Base-by-base conservation (phyloP, 2,113 vertebrate species). In the Embiotoca jacksoni region DNA sequence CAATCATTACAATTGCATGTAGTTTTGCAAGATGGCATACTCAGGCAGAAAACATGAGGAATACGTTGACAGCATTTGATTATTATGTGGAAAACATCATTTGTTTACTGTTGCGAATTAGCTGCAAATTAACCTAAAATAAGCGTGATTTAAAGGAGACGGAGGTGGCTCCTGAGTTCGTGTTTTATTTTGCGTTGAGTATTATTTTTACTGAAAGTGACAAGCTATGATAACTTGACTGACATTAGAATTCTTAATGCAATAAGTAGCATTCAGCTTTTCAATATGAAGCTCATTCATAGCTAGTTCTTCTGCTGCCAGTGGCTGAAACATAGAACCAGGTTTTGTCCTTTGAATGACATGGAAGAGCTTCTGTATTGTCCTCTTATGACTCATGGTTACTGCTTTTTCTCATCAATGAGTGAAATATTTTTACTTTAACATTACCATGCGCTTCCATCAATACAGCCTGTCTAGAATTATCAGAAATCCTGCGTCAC, bases 131-230 rank as follows among this genome's bases (percentile, higher is more conserved):
- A 44, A 6, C 55, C 30, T 54, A 6, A 62, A 33, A 55, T 3
- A 13, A 49, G 32, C 65, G 55, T 46, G 32, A 32, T 55, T 63
- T 63, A 6, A 11, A n/a, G 36, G 9, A 62, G 39, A 78, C 31
- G 0, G 8, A 16, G 13, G 46, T 32, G 35, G 7, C 59, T 56
- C 23, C 6, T 56, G 30, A 32, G 55, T 31, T 32, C 4, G 3
- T 41, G 6, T 59, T n/a, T 5, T 52, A 50, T 6, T 3, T 52
- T 31, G 7, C 15, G 13, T 50, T 60, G 8, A 1, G 35, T 15
- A 36, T 69, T 35, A 54, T 33, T 44, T 36, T 46, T 44, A 41
- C 10, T 6, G 15, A 5, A 15, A 47, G 16, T 41, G 56, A 23
- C 39, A 47, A 56, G n/a, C 30, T 13, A 30, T 58, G 31, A 23